Evolutionary conservation across 2,888 invertebrate genomes (phyloP).

Genomic region (Phortica magna): DNA sequence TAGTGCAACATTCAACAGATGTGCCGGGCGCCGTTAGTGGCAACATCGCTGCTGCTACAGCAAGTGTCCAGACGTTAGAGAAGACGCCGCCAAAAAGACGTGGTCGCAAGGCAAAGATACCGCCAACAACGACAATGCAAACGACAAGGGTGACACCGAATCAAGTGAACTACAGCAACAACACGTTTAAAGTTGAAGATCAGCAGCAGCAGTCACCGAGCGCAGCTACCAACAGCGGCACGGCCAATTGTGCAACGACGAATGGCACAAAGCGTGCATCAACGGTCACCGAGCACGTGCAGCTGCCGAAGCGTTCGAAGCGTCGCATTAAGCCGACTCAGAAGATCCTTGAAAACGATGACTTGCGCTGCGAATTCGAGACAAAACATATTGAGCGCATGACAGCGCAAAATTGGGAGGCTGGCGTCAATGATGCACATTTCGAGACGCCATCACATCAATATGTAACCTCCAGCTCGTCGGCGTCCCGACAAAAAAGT

Average conservation of each 20-base stretch:
- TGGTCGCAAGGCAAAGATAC: constrained; percentile 74
- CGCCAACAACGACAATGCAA: constrained; percentile 10
- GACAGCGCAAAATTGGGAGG: constrained; percentile 74
- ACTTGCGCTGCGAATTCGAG: constrained; percentile 81
- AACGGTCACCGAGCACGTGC: constrained; percentile 37
- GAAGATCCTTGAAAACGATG: constrained; percentile 84
- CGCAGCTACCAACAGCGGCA: constrained; percentile 19
- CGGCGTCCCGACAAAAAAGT: constrained; percentile 63
- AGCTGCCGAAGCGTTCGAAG: constrained; percentile 78
- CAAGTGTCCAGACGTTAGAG: constrained; percentile 55
- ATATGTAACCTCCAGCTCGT: constrained; percentile 49
- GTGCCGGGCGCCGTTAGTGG: not conserved
- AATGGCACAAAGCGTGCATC: constrained; percentile 53
- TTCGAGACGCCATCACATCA: constrained; percentile 64
- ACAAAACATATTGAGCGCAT: constrained; percentile 81
- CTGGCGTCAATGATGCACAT: constrained; percentile 36
- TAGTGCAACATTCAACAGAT: not conserved
- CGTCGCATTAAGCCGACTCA: constrained; percentile 84
- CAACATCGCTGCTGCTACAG: not conserved
- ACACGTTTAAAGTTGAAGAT: constrained; percentile 11
- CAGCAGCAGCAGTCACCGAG: constrained; percentile 36
- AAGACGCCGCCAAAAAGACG: constrained; percentile 76
- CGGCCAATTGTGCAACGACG: constrained; percentile 6
- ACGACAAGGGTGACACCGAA: constrained; percentile 6
- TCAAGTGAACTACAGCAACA: not conserved